phyloP scores from a whole-genome alignment of 1,140 invertebrate species.

The Cherax destructor region DNA sequence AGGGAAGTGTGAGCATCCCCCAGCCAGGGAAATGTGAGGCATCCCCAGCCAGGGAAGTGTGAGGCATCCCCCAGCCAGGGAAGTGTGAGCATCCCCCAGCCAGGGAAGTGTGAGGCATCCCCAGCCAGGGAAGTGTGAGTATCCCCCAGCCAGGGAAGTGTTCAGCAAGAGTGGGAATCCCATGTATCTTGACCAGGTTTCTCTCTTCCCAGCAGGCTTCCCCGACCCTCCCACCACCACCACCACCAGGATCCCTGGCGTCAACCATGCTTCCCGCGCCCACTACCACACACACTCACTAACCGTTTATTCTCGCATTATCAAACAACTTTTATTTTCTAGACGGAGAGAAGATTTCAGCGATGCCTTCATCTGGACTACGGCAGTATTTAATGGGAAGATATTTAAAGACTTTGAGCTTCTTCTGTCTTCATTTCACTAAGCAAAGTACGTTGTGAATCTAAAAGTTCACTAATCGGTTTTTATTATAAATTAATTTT shows the following conservation, averaged over 20 bases:
- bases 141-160: neutral
- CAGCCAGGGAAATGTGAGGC: no score
- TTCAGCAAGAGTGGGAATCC: conserved; percentile 44
- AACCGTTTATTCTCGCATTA: neutral
- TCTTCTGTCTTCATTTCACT: neutral
- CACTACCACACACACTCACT: neutral
- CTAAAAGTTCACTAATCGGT: neutral
- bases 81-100: no score
- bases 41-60: no score
- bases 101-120: no score
- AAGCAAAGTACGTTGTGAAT: conserved; percentile 45
- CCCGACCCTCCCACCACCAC: neutral
- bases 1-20: no score
- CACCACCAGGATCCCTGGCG: neutral
- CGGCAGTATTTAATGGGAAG: neutral
- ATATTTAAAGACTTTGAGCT: neutral
- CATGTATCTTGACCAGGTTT: conserved; percentile 52
- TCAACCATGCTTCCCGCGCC: neutral
- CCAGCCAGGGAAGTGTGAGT: neutral
- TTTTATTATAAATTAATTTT: neutral
- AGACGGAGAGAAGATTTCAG: no score
- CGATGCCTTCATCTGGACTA: no score
- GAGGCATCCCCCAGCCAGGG: no score
- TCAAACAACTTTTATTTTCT: neutral
- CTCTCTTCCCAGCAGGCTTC: neutral